Evolutionary conservation across 1,140 invertebrate genomes (phyloP).

Genomic region (Brachionus manjavacas): DNA sequence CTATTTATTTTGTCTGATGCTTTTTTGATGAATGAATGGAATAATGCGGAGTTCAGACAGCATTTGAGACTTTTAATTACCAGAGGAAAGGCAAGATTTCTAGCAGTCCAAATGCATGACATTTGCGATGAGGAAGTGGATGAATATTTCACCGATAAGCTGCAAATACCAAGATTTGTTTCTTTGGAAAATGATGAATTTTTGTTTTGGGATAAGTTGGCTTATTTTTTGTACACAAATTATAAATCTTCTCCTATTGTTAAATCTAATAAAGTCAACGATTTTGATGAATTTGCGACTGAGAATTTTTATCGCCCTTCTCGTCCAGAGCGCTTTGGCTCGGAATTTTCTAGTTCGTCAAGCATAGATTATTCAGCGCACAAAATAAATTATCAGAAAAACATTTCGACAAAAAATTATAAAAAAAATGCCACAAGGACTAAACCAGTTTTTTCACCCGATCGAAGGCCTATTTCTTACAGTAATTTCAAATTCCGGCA

Average conservation of each 20-base stretch:
- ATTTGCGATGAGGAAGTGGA: conserved; percentile 31
- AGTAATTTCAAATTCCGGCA: not conserved
- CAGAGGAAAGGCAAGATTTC: not conserved
- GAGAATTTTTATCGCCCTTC: not conserved
- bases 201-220: conserved; percentile 20
- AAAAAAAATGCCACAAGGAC: not conserved
- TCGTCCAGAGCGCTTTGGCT: not conserved
- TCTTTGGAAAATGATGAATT: conserved; percentile 31
- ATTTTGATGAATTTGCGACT: not conserved
- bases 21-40: conserved; percentile 40
- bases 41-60: not conserved
- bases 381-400: not conserved
- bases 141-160: conserved; percentile 16
- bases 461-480: not conserved
- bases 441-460: not conserved
- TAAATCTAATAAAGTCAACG: not conserved
- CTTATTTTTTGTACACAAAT: conserved; percentile 34
- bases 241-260: not conserved
- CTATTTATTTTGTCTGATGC: conserved; percentile 26
- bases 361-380: not conserved
- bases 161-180: conserved; percentile 34
- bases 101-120: conserved; percentile 29
- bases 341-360: not conserved
- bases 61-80: conserved; percentile 1
- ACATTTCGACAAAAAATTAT: not conserved